Percentiles rank a stretch among this genome's conserved stretches.
Conservation (phyloP, 2,888 invertebrate species). For the Torymus texanus region DNA sequence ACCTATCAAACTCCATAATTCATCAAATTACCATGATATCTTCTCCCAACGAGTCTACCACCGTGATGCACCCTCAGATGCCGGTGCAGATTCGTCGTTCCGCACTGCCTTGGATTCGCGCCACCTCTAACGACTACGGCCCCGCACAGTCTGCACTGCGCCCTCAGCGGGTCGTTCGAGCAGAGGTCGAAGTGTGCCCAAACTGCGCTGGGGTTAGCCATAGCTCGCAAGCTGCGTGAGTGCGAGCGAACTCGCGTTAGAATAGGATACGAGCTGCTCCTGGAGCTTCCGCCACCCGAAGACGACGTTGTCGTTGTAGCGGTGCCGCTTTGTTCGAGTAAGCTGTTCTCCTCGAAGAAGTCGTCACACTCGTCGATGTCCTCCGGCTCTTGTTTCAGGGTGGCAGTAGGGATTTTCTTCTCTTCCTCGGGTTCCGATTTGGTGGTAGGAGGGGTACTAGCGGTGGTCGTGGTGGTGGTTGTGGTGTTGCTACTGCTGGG, state of each 20-base stretch:
- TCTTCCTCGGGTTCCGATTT: slow-evolving; percentile 11
- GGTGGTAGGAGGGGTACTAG: not conserved
- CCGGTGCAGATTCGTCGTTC: slow-evolving; percentile 73
- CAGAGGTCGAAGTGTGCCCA: slow-evolving; percentile 74
- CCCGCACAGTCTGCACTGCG: slow-evolving; percentile 73
- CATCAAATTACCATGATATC: slow-evolving; percentile 70
- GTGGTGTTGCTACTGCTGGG: not conserved
- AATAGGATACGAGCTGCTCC: slow-evolving; percentile 35
- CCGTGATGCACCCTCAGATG: slow-evolving; percentile 73
- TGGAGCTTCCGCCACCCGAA: not conserved
- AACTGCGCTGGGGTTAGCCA: slow-evolving; percentile 74
- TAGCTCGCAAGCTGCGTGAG: slow-evolving; percentile 71
- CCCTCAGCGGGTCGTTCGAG: slow-evolving; percentile 71
- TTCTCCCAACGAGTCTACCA: slow-evolving; percentile 71
- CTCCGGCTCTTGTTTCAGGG: slow-evolving; percentile 45
- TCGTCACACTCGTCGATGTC: slow-evolving; percentile 60
- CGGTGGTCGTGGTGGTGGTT: not conserved
- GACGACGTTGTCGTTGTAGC: not conserved
- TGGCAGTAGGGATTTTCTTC: not conserved
- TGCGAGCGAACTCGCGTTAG: slow-evolving; percentile 70
- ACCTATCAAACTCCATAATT: not conserved
- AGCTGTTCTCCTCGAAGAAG: slow-evolving; percentile 65
- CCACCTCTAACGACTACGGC: slow-evolving; percentile 73
- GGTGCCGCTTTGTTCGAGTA: slow-evolving; percentile 57
- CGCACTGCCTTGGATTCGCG: slow-evolving; percentile 73